These are phyloP conservation scores for Muscicapa striata DNA, from an alignment of 2,797 vertebrate genomes.

Conservation along the genomic window DNA sequence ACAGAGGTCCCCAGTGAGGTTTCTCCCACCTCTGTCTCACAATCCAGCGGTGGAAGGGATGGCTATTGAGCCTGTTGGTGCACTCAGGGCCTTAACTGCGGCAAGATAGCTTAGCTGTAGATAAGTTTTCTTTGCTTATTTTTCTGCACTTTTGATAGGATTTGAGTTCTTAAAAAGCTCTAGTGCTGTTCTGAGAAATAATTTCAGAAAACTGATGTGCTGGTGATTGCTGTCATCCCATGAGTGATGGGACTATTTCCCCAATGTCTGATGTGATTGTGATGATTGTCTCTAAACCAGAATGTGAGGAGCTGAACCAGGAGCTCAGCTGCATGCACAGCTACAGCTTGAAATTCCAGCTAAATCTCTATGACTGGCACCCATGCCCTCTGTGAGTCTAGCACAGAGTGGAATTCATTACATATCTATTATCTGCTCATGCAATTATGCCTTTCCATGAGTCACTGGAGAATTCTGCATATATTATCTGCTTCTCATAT, in stretches of 20 bases:
- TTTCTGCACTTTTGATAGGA: neutral
- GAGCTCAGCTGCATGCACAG: neutral
- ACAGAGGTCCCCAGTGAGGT: rapidly evolving
- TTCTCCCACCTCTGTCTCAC: neutral
- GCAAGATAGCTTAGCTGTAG: neutral
- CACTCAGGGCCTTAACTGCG: neutral
- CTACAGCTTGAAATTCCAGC: neutral
- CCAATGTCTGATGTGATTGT: neutral
- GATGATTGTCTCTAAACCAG: neutral
- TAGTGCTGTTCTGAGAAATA: neutral
- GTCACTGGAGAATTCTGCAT: neutral
- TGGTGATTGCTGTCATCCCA: conserved; percentile 35
- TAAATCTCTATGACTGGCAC: neutral
- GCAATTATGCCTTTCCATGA: neutral
- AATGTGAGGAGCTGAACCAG: neutral
- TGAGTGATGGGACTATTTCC: conserved; percentile 2
- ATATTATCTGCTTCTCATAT: neutral
- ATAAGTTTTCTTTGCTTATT: neutral
- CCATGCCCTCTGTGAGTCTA: neutral
- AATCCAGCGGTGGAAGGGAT: neutral
- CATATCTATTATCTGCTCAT: neutral
- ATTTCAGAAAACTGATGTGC: neutral
- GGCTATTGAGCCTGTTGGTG: neutral
- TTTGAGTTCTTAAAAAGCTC: neutral
- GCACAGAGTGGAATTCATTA: neutral